phyloP scores from a whole-genome alignment of 2,888 invertebrate genomes.

The Caenorhabditis plicata region DNA sequence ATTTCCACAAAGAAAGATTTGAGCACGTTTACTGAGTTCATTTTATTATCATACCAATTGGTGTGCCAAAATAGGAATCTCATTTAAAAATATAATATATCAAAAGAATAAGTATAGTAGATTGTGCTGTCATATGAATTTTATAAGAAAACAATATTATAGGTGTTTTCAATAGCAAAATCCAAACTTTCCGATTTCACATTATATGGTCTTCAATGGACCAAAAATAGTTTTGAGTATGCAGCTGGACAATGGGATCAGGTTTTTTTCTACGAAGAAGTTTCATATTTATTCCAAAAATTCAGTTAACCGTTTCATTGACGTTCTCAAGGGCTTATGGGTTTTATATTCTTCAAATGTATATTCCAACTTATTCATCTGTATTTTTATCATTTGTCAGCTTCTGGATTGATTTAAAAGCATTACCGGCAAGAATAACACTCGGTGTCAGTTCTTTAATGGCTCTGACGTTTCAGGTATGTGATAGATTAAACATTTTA shows the following conservation, averaged over 20 bases:
- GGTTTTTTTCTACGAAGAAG: slow-evolving; percentile 7
- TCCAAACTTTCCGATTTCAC: slow-evolving; percentile 60
- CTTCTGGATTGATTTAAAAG: slow-evolving; percentile 62
- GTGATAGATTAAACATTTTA: no score
- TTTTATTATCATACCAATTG: no score
- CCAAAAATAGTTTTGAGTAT: slow-evolving; percentile 59
- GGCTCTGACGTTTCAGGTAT: slow-evolving; percentile 57
- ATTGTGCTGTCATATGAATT: no score
- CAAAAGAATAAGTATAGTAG: neutral
- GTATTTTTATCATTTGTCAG: slow-evolving; percentile 59
- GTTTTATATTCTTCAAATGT: slow-evolving; percentile 63
- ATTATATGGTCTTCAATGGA: slow-evolving; percentile 56
- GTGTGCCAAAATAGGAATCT: no score
- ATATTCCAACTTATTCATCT: slow-evolving; percentile 59
- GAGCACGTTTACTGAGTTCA: no score
- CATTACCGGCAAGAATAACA: slow-evolving; percentile 59
- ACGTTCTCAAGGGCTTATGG: slow-evolving; percentile 62
- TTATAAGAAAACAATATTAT: neutral
- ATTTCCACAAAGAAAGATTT: no score
- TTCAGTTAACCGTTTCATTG: slow-evolving; percentile 56
- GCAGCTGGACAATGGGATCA: slow-evolving; percentile 64
- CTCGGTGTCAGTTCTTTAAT: slow-evolving; percentile 56
- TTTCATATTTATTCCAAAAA: neutral
- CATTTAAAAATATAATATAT: neutral
- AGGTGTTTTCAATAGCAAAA: slow-evolving; percentile 60